These are phyloP conservation scores for Argyrosomus japonicus DNA, from an alignment of 2,113 vertebrate genomes.

Conservation along the genomic window DNA sequence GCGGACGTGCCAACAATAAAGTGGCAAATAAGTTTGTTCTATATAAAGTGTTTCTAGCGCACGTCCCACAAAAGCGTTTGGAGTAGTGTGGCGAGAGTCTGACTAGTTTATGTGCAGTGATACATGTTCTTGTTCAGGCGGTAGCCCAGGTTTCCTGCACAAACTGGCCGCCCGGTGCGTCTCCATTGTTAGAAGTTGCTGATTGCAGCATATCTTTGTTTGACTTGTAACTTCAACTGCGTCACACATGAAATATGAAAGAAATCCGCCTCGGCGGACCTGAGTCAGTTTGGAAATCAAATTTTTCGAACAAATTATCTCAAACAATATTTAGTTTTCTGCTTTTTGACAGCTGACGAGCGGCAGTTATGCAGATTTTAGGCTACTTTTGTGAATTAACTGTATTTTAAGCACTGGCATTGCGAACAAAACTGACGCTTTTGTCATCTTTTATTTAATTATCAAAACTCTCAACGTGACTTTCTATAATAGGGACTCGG, in stretches of 20 bases:
- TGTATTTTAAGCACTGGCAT: neutral
- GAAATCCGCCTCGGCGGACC: neutral
- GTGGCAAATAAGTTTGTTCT: neutral
- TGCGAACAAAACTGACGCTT: no score
- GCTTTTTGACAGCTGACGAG: neutral
- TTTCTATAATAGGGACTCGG: neutral
- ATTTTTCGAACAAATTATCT: neutral
- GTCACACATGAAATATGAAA: slow-evolving; percentile 80
- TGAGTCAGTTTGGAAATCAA: neutral
- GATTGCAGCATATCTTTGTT: slow-evolving; percentile 83
- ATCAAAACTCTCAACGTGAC: neutral
- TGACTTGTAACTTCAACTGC: slow-evolving; percentile 84
- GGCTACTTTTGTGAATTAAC: neutral
- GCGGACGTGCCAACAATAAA: neutral
- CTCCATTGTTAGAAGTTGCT: slow-evolving; percentile 88
- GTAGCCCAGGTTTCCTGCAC: slow-evolving; percentile 43
- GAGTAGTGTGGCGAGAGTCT: neutral
- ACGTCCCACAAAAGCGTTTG: neutral
- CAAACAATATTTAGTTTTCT: neutral
- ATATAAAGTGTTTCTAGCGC: neutral
- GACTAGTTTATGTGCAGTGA: neutral
- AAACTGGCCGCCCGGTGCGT: slow-evolving; percentile 66
- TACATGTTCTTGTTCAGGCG: neutral
- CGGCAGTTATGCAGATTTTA: neutral
- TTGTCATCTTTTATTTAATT: neutral